Conservation (phyloP, 2,888 invertebrate genomes). For the Hirtodrosophila duncani region DNA sequence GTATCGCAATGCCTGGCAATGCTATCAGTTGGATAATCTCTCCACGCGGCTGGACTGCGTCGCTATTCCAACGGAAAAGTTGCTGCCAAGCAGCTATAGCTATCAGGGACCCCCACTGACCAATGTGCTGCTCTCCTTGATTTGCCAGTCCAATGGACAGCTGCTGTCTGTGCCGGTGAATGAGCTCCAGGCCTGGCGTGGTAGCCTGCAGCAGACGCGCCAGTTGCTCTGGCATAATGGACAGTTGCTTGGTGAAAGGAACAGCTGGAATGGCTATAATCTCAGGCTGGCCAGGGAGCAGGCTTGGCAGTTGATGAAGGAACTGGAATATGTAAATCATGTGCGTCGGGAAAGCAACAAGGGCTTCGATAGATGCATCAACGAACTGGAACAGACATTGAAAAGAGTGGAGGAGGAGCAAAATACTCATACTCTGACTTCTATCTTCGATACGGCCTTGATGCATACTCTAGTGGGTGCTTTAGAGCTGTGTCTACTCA, state of each 20-base stretch:
- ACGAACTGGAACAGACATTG: slow-evolving; percentile 44
- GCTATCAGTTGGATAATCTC: slow-evolving; percentile 64
- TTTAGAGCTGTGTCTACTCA: slow-evolving; percentile 81
- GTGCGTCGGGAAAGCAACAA: slow-evolving; percentile 6
- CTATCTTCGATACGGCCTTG: slow-evolving; percentile 47
- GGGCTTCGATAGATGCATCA: slow-evolving; percentile 34
- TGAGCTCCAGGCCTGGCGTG: slow-evolving; percentile 70
- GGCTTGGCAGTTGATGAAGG: slow-evolving; percentile 61
- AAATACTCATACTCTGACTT: slow-evolving; percentile 11
- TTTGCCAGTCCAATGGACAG: slow-evolving; percentile 65
- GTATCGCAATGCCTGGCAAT: slow-evolving; percentile 44
- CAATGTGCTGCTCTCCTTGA: slow-evolving; percentile 56
- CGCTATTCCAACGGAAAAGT: slow-evolving; percentile 28
- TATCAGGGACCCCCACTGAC: slow-evolving; percentile 71
- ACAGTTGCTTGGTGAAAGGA: slow-evolving; percentile 39
- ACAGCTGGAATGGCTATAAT: slow-evolving; percentile 40
- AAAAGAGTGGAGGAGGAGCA: slow-evolving; percentile 13
- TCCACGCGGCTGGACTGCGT: slow-evolving; percentile 53
- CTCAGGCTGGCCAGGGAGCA: slow-evolving; percentile 34
- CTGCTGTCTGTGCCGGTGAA: slow-evolving; percentile 71
- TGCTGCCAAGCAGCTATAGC: slow-evolving; percentile 52
- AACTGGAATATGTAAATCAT: slow-evolving; percentile 61
- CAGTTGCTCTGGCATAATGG: slow-evolving; percentile 81
- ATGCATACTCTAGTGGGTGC: slow-evolving; percentile 78
- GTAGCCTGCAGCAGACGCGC: slow-evolving; percentile 69